Percentiles rank a stretch among this genome's conserved stretches.
Evolutionary conservation across 2,113 vertebrate species (phyloP).

Genomic region (Misgurnus anguillicaudatus): DNA sequence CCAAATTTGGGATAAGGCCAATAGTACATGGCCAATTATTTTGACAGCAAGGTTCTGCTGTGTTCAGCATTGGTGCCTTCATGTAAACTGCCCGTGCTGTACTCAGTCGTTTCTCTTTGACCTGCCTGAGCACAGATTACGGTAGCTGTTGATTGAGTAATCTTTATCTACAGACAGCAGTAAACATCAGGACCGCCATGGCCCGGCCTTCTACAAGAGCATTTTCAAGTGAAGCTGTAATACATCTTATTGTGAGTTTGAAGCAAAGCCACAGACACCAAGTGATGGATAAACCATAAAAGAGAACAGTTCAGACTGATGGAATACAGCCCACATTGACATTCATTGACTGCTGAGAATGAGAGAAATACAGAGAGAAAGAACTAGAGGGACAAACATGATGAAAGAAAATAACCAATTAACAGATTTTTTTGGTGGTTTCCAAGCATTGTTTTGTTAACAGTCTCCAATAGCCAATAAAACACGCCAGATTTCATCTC

Average conservation of each 20-base stretch:
- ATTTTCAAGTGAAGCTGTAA: slow-evolving; percentile 48
- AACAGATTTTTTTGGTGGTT: background rate
- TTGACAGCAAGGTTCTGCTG: too few relatives aligned
- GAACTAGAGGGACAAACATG: background rate
- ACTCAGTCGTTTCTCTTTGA: background rate
- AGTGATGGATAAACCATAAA: slow-evolving; percentile 48
- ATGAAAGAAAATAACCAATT: background rate
- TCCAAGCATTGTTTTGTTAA: slow-evolving; percentile 6
- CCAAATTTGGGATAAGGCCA: background rate
- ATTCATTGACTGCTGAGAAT: slow-evolving; percentile 37
- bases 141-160: slow-evolving; percentile 5
- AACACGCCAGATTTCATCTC: slow-evolving; percentile 23
- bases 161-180: slow-evolving; percentile 30
- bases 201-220: slow-evolving; percentile 35
- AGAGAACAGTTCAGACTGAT: slow-evolving; percentile 34
- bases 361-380: background rate
- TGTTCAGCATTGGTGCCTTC: background rate
- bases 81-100: background rate
- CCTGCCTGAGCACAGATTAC: background rate
- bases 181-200: background rate
- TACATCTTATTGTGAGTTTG: slow-evolving; percentile 39
- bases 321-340: slow-evolving; percentile 41
- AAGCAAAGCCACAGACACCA: slow-evolving; percentile 35
- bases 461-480: background rate
- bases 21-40: background rate